phyloP scores from a whole-genome alignment of 2,113 vertebrate genomes.

The Isichthys henryi region DNA sequence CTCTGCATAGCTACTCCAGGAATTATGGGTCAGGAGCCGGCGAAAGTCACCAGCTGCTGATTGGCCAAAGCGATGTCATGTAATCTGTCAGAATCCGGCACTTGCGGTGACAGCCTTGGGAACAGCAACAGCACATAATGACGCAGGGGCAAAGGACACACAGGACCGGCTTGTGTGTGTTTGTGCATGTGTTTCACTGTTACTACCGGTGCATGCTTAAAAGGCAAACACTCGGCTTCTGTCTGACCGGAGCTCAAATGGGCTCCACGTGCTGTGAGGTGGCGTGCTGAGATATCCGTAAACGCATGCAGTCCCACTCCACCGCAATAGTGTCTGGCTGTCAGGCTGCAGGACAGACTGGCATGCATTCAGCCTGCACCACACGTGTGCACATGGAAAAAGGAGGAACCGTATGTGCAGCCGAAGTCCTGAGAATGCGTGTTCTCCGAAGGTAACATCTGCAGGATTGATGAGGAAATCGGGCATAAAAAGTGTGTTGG shows the following conservation, averaged over 20 bases:
- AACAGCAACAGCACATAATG: conserved; percentile 52
- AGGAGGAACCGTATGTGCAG: conserved; percentile 25
- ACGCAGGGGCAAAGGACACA: conserved; percentile 26
- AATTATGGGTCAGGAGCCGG: conserved; percentile 68
- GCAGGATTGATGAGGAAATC: conserved; percentile 56
- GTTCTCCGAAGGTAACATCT: conserved; percentile 58
- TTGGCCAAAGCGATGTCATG: conserved; percentile 53
- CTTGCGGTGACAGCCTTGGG: conserved; percentile 60
- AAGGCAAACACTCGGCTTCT: neutral
- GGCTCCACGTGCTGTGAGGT: neutral
- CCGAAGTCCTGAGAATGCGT: conserved; percentile 55
- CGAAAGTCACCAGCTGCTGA: conserved; percentile 50
- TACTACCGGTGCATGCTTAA: neutral
- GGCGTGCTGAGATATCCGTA: neutral
- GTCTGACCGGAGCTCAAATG: neutral
- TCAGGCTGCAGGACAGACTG: neutral
- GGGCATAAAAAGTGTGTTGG: conserved; percentile 13
- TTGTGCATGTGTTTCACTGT: neutral
- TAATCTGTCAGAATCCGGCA: conserved; percentile 67
- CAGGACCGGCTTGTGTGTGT: conserved; percentile 22
- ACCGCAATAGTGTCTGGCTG: neutral
- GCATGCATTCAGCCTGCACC: neutral
- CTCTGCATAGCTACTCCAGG: conserved; percentile 59
- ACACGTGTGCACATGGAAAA: neutral
- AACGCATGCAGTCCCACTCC: neutral